Percentiles rank a stretch among this genome's conserved stretches.
Evolutionary conservation across 2,888 invertebrate species (phyloP).

Genomic region (Eupithecia centaureata): DNA sequence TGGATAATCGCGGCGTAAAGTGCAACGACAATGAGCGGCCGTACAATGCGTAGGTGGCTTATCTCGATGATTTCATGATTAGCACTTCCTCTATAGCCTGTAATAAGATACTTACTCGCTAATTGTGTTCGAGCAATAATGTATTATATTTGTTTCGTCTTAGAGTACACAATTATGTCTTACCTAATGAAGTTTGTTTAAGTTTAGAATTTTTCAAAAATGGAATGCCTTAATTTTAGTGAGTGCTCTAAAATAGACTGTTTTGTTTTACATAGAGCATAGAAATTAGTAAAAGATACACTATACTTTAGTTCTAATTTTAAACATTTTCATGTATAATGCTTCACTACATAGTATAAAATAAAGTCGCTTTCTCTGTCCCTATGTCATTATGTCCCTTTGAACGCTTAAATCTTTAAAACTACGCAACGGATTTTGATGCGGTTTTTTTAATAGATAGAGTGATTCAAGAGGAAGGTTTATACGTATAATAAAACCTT

Average conservation of each 20-base stretch:
- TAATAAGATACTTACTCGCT: conserved; percentile 42
- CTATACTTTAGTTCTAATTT: background rate
- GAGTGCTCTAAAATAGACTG: no score
- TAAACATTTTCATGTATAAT: conserved; percentile 4
- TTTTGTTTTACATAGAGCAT: background rate
- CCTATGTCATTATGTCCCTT: no score
- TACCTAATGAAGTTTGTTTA: background rate
- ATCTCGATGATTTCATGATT: conserved; percentile 29
- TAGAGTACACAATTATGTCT: background rate
- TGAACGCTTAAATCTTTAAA: no score
- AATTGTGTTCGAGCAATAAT: conserved; percentile 9
- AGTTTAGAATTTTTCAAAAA: background rate
- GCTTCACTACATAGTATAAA: no score
- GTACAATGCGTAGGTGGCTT: conserved; percentile 31
- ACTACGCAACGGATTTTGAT: no score
- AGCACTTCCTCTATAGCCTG: conserved; percentile 53
- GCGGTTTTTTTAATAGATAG: no score
- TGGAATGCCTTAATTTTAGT: background rate
- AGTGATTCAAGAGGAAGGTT: no score
- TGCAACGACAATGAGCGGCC: conserved; percentile 26
- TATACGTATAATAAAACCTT: no score
- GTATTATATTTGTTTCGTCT: background rate
- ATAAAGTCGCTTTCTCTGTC: no score
- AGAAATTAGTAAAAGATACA: background rate
- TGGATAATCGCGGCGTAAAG: conserved; percentile 17